These are phyloP conservation scores for Carapus acus DNA, from an alignment of 2,797 vertebrate genomes.

Conservation along the genomic window DNA sequence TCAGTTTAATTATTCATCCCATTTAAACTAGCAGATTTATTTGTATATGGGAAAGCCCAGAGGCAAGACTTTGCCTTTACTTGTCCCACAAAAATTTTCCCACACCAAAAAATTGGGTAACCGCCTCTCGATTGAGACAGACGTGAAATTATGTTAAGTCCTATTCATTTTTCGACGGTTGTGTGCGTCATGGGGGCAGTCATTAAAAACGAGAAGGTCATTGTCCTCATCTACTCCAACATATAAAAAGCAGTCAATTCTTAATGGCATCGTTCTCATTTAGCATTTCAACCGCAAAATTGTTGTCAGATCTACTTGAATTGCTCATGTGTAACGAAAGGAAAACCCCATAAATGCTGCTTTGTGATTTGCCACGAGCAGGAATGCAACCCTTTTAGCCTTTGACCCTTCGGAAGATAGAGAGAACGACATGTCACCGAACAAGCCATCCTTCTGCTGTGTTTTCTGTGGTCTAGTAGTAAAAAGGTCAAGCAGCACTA, in stretches of 20 bases:
- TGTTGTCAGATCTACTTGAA: slow-evolving; percentile 4
- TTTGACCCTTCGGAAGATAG: slow-evolving; percentile 63
- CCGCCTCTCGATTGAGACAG: too few relatives aligned
- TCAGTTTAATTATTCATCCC: background rate
- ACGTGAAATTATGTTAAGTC: too few relatives aligned
- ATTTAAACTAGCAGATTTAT: slow-evolving; percentile 6
- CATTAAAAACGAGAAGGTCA: slow-evolving; percentile 9
- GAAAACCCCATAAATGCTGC: slow-evolving; percentile 30
- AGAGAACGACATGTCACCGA: slow-evolving; percentile 44
- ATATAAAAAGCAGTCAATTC: slow-evolving; percentile 12
- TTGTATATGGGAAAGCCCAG: too few relatives aligned
- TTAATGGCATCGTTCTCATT: slow-evolving; percentile 17
- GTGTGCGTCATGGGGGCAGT: slow-evolving; percentile 13
- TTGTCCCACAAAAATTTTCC: slow-evolving; percentile 37
- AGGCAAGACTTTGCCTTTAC: slow-evolving; percentile 41
- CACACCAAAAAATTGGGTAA: slow-evolving; percentile 9
- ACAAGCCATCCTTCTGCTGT: slow-evolving; percentile 30
- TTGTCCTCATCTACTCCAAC: slow-evolving; percentile 27
- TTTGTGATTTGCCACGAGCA: slow-evolving; percentile 44
- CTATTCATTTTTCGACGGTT: background rate
- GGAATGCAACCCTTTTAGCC: slow-evolving; percentile 73
- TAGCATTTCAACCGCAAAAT: slow-evolving; percentile 1
- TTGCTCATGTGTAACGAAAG: slow-evolving; percentile 5
- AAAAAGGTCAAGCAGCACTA: background rate
- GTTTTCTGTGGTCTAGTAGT: slow-evolving; percentile 4